Base-by-base conservation (phyloP, 2,797 vertebrate genomes). In the Sebastes steindachneri region DNA sequence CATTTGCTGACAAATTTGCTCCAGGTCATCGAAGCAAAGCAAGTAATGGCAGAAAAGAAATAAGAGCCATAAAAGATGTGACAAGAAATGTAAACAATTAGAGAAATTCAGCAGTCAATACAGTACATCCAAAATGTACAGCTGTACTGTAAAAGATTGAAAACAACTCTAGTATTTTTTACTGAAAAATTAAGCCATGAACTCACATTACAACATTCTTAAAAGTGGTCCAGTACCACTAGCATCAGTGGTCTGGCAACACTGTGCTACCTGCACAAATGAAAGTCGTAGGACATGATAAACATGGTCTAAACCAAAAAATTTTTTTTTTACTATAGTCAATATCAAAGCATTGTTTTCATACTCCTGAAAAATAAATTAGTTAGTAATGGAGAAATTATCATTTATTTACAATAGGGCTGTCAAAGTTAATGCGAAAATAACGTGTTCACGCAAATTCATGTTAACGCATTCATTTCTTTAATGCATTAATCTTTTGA, bases 331-430 rank as follows among this genome's bases (percentile, higher is more conserved):
- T 41, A 41, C 17, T 48, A 3, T 0, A 31, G 25, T 17, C 21
- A 35, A 35, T 11, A 66, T 9, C n/a, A 48, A 51, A 72, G 19
- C 19, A 60, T 3, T 29, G 29, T 65, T 35, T 35, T 37, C 0
- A 65, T 1, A 29, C 63, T 76, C 21, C n/a, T 78, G 60, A 79
- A 71, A 85, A 70, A 55, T 73, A 63, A 75, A 86, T 79, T 4
- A 63, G 37, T 33, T 26, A 6, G 37, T 79, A 64, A 80, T 75
- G 54, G 69, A 69, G 6, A 70, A 83, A 51, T 53, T 2, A 75
- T 75, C 0, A 82, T 80, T 82, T 75, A 82, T 89, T 86, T 71
- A 41, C 45, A 19, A 48, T 48, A 48, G 45, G 45, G 7, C 15
- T 48, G 45, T 48, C 45, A 48, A 19, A 48, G 45, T 48, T 48